phyloP scores from a whole-genome alignment of 1,140 invertebrate genomes.

The Bombus picipes region DNA sequence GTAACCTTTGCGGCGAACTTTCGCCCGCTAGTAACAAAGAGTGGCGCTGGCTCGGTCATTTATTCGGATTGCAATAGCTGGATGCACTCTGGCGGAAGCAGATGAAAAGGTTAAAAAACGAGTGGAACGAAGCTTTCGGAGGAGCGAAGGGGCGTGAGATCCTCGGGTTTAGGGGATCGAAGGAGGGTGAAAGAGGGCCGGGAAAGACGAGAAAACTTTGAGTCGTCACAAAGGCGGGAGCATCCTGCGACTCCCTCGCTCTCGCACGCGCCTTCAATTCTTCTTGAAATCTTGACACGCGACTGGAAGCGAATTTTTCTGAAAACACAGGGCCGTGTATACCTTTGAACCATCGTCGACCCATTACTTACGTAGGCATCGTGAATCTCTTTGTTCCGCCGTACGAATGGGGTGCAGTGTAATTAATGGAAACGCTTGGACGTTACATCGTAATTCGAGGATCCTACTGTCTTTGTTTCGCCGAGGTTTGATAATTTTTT shows the following conservation, averaged over 20 bases:
- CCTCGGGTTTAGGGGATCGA: neutral
- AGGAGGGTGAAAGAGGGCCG: neutral
- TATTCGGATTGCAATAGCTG: slow-evolving; percentile 38
- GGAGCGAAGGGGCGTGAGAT: neutral
- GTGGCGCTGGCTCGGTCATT: slow-evolving; percentile 19
- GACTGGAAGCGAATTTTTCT: slow-evolving; percentile 14
- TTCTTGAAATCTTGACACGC: slow-evolving; percentile 37
- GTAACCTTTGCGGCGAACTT: slow-evolving; percentile 23
- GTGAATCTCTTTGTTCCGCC: neutral
- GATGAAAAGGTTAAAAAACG: slow-evolving; percentile 43
- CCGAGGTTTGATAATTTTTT: neutral
- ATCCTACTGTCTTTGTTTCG: neutral
- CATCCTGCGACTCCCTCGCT: neutral
- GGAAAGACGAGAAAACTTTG: slow-evolving; percentile 20
- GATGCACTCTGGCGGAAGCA: slow-evolving; percentile 37
- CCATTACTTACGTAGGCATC: slow-evolving; percentile 13
- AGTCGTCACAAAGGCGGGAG: slow-evolving; percentile 24
- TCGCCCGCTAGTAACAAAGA: slow-evolving; percentile 17
- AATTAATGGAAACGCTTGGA: slow-evolving; percentile 17
- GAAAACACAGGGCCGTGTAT: neutral
- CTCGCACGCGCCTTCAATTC: slow-evolving; percentile 23
- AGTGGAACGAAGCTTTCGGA: neutral
- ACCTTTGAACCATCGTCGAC: slow-evolving; percentile 11
- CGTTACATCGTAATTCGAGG: neutral
- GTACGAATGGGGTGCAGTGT: neutral